These are phyloP conservation scores for Lacerta viridis DNA, from an alignment of 2,797 vertebrate species.

Conservation along the genomic window DNA sequence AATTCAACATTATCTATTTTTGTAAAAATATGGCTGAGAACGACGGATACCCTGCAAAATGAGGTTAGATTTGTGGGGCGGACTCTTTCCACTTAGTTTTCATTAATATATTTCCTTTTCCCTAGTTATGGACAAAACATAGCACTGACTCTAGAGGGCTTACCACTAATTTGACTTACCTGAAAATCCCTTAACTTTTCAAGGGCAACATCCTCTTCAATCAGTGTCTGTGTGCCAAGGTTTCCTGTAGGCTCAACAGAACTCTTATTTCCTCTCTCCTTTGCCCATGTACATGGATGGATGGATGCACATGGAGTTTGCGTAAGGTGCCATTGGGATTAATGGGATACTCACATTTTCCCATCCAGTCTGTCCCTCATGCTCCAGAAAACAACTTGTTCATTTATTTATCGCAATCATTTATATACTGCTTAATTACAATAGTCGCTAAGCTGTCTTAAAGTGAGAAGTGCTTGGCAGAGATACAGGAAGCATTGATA, in stretches of 20 bases:
- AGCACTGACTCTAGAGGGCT: not conserved
- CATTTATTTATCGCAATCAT: not conserved
- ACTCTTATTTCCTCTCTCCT: not conserved
- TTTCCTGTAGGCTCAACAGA: not conserved
- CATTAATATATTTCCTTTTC: not conserved
- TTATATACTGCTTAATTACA: not conserved
- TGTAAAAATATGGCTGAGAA: conserved; percentile 55
- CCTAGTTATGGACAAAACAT: not conserved
- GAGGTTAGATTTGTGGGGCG: not conserved
- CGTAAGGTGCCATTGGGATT: not conserved
- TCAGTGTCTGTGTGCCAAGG: not conserved
- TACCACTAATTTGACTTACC: not conserved
- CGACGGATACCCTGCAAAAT: not conserved
- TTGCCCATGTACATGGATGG: not conserved
- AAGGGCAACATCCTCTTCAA: not conserved
- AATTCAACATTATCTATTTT: conserved; percentile 68
- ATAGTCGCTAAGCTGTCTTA: not conserved
- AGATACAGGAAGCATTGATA: not conserved
- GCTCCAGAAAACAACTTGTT: not conserved
- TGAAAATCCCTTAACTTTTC: conserved; percentile 15
- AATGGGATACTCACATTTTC: not conserved
- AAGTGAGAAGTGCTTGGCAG: not conserved
- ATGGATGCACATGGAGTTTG: not conserved
- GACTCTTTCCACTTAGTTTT: conserved; percentile 1
- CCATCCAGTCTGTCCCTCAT: not conserved